phyloP scores from a whole-genome alignment of 2,113 vertebrate species.

The Gnathonemus echidnorhynchus region DNA sequence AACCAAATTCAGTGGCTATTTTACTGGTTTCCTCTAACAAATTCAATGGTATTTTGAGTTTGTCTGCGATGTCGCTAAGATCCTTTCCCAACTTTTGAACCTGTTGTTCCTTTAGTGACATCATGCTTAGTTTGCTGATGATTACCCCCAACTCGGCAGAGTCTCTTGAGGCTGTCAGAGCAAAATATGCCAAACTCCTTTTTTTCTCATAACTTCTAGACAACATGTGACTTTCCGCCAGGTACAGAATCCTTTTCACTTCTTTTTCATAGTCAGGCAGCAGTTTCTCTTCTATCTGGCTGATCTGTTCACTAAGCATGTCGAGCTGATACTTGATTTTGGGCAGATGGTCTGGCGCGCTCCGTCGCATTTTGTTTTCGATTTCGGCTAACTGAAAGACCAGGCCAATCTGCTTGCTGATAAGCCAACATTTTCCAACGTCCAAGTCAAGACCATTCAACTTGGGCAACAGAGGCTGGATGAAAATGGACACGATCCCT shows the following conservation, averaged over 20 bases:
- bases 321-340: neutral
- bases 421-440: neutral
- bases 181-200: neutral
- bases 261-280: neutral
- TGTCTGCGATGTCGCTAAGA: neutral
- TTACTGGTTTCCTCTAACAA: neutral
- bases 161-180: neutral
- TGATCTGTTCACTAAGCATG: neutral
- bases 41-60: neutral
- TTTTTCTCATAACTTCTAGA: neutral
- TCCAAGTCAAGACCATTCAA: neutral
- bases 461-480: neutral
- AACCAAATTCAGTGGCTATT: neutral
- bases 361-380: neutral
- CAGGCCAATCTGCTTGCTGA: neutral
- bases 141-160: neutral
- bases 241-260: neutral
- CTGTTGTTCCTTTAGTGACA: neutral
- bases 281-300: neutral
- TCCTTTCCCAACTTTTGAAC: neutral
- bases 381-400: neutral
- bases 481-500: neutral
- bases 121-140: neutral
- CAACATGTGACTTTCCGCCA: neutral
- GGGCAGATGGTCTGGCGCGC: neutral